Evolutionary conservation across 1,140 invertebrate species (phyloP), one percentile per base, ranked within the genome.

Genomic region (Drosophila truncata): DNA sequence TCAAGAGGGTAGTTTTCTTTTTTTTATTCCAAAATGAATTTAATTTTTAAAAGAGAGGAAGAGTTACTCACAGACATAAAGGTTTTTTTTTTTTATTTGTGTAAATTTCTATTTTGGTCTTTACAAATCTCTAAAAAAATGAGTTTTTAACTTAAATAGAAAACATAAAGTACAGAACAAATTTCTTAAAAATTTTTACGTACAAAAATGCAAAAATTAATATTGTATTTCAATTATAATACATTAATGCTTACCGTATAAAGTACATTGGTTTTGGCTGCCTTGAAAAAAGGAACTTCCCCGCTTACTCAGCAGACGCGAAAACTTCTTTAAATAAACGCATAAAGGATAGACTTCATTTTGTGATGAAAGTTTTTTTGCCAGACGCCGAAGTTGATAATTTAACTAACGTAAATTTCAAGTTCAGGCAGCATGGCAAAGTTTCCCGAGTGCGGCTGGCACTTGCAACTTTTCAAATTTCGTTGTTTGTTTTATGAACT

Each of bases 401-500:
- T 82, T 82, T 83, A 75, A 83, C 70, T 83, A 83, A 83, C 80
- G 60, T 83, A 75, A 80, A 80, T 75, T 82, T 83, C 80, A 83
- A 83, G 80, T 83, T 83, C 80, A 82, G 58, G 44, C 66, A 52
- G 44, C 67, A 52, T 44, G 52, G 27, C 37, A 75, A 82, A 82
- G 46, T 83, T 82, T 58, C 3, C 46, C 52, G 50, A 35, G 49
- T 75, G 60, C 52, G 70, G 67, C 52, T 82, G 80, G 50, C 62
- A 78, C 67, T 82, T 73, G 72, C 54, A 82, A 82, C 80, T 83
- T 83, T 83, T 83, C 76, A 75, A 75, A 79, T 83, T 83, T 64
- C 58, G 62, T 83, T 82, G 80, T 83, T 82, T 82, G 75, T 83
- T 83, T 83, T 70, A 79, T 83, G 81, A 83, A 83, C 81, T 83